phyloP scores from a whole-genome alignment of 2,888 invertebrate genomes.

The Drosophila meridiana region DNA sequence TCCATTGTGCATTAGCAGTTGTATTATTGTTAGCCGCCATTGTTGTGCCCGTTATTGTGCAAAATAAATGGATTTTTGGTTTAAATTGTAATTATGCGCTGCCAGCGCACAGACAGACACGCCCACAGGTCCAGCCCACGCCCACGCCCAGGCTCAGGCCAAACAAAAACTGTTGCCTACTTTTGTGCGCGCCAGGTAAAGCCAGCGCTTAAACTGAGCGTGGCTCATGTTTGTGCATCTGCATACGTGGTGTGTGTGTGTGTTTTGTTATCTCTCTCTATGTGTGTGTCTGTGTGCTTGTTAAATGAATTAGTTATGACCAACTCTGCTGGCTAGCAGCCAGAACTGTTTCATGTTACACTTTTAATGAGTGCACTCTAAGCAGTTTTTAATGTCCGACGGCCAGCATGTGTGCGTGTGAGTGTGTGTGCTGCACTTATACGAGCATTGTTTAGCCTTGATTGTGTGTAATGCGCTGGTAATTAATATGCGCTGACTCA shows the following conservation, averaged over 20 bases:
- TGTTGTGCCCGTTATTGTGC: conserved; percentile 77
- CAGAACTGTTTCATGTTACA: conserved; percentile 64
- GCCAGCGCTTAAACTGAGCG: conserved; percentile 40
- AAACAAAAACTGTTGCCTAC: conserved; percentile 52
- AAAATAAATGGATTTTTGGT: conserved; percentile 81
- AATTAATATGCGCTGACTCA: conserved; percentile 69
- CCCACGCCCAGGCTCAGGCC: background rate
- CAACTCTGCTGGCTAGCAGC: conserved; percentile 39
- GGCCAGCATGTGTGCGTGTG: conserved; percentile 9
- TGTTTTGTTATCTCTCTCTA: conserved; percentile 9
- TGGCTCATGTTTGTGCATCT: conserved; percentile 10
- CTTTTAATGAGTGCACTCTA: conserved; percentile 78
- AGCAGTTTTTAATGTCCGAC: conserved; percentile 64
- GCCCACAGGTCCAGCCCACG: background rate
- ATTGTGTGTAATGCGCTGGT: conserved; percentile 31
- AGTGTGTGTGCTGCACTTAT: conserved; percentile 32
- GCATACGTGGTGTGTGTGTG: background rate
- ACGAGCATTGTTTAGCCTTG: conserved; percentile 65
- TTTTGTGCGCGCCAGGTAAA: conserved; percentile 59
- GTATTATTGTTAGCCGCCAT: conserved; percentile 73
- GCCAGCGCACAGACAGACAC: conserved; percentile 22
- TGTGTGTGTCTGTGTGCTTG: conserved; percentile 35
- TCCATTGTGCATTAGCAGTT: conserved; percentile 61
- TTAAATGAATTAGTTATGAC: conserved; percentile 80
- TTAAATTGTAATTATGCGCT: conserved; percentile 79